Conservation (phyloP, 2,797 vertebrate species). For the Kryptopterus vitreolus region DNA sequence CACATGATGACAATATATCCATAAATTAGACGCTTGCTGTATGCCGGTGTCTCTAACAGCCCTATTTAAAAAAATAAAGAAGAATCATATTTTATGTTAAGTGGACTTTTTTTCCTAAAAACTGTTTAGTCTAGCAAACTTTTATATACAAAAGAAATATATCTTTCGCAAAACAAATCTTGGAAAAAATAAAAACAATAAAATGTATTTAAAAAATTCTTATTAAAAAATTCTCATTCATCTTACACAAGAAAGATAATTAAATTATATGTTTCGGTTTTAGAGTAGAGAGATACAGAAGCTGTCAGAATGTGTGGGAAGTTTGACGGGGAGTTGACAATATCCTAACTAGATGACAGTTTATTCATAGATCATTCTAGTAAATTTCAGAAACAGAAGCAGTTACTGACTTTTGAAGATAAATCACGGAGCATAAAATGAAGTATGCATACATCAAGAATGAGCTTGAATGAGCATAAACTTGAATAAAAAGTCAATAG, state of each 20-base stretch:
- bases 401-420: background rate
- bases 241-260: constrained; percentile 10
- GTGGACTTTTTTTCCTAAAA: background rate
- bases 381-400: constrained; percentile 14
- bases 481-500: background rate
- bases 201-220: too few species aligned
- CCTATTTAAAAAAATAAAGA: background rate
- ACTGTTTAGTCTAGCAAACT: background rate
- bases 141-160: background rate
- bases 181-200: background rate
- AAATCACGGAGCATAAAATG: background rate
- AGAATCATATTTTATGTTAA: background rate
- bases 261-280: constrained; percentile 10
- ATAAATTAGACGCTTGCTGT: background rate
- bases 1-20: background rate
- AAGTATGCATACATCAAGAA: background rate
- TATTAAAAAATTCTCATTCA: background rate
- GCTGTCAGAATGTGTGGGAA: constrained; percentile 17
- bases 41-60: background rate
- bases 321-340: constrained; percentile 21
- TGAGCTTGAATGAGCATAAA: too few species aligned
- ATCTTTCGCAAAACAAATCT: background rate
- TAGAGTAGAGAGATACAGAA: constrained; percentile 23
- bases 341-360: constrained; percentile 1
- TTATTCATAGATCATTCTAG: constrained; percentile 28